Evolutionary conservation across 1,140 invertebrate species (phyloP).

Genomic region (Homalodisca vitripennis): DNA sequence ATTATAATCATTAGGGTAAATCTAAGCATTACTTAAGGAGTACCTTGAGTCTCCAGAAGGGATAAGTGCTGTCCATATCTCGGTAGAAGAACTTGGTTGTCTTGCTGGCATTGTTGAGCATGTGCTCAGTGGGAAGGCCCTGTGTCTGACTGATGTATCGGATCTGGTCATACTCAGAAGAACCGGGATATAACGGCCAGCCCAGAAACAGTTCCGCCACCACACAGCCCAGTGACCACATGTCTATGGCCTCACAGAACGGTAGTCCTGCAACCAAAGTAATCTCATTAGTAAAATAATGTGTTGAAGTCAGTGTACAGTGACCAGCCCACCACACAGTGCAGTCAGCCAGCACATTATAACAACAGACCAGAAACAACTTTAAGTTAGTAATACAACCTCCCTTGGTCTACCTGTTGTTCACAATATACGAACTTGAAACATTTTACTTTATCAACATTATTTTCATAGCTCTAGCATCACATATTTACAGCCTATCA

Average conservation of each 20-base stretch:
- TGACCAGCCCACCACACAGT: no score
- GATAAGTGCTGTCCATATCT: slow-evolving; percentile 94
- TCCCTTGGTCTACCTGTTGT: no score
- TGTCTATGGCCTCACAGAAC: slow-evolving; percentile 99
- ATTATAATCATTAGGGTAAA: neutral
- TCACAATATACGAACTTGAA: no score
- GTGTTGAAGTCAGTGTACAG: neutral
- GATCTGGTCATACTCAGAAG: slow-evolving; percentile 99
- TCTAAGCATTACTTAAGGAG: slow-evolving; percentile 10
- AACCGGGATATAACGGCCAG: slow-evolving; percentile 99
- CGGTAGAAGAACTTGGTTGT: slow-evolving; percentile 98
- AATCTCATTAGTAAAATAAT: neutral
- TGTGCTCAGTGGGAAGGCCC: slow-evolving; percentile 88
- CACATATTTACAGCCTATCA: no score
- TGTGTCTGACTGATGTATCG: slow-evolving; percentile 71
- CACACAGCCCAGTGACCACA: slow-evolving; percentile 99
- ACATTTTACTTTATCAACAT: no score
- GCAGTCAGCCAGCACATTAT: no score
- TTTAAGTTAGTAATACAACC: no score
- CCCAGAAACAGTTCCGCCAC: slow-evolving; percentile 99
- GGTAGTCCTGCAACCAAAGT: slow-evolving; percentile 63
- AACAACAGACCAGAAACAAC: no score
- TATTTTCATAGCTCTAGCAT: no score
- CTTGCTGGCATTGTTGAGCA: slow-evolving; percentile 98
- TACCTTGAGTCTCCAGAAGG: slow-evolving; percentile 94